Conservation (phyloP, 2,888 invertebrate genomes). For the Dynastes tityus region DNA sequence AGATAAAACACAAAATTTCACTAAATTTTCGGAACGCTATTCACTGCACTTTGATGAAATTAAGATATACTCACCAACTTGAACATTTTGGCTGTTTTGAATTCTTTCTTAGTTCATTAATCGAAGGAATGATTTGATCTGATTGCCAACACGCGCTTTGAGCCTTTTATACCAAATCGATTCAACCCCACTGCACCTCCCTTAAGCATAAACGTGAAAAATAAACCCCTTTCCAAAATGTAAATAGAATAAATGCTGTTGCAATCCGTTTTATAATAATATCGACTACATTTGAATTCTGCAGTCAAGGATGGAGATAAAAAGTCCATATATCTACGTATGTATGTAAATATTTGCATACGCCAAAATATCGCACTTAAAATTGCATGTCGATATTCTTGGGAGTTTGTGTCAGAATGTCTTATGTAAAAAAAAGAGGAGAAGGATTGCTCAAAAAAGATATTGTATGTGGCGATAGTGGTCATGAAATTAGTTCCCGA, state of each 20-base stretch:
- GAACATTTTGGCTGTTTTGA: conserved; percentile 54
- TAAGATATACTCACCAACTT: conserved; percentile 53
- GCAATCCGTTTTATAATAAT: background rate
- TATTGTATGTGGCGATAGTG: no score
- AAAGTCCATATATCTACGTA: conserved; percentile 12
- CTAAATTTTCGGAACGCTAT: background rate
- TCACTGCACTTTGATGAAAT: background rate
- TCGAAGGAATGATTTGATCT: conserved; percentile 16
- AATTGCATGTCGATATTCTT: background rate
- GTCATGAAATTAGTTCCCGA: no score
- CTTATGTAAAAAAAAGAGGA: no score
- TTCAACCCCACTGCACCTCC: conserved; percentile 45
- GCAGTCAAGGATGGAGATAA: conserved; percentile 1
- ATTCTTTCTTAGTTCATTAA: conserved; percentile 14
- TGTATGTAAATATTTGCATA: background rate
- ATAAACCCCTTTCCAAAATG: conserved; percentile 51
- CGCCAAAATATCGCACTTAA: background rate
- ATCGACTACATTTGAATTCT: background rate
- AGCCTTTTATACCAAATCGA: conserved; percentile 22
- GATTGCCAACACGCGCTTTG: conserved; percentile 3
- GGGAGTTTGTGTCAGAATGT: no score
- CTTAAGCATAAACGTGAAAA: conserved; percentile 23
- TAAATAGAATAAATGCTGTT: conserved; percentile 28
- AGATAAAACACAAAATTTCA: background rate
- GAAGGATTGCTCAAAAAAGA: no score